Evolutionary conservation across 2,888 invertebrate genomes (phyloP).

Genomic region (Galerucella pusilla): DNA sequence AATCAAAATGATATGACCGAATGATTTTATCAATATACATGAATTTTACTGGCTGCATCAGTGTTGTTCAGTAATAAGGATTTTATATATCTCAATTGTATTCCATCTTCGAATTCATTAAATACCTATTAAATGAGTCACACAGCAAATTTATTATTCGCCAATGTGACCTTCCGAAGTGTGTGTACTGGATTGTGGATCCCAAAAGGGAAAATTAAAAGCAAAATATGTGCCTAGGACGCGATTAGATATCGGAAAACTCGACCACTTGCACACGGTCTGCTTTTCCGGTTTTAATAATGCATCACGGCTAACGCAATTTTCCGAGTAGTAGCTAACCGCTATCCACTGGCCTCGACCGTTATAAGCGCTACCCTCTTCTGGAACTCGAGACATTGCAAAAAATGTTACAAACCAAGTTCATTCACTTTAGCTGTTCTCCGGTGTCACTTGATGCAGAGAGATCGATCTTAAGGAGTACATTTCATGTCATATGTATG

Average conservation of each 20-base stretch:
- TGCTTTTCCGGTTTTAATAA: slow-evolving; percentile 32
- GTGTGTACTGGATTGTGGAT: slow-evolving; percentile 29
- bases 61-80: too few relatives aligned
- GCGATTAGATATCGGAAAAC: slow-evolving; percentile 27
- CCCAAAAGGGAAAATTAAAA: slow-evolving; percentile 28
- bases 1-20: too few relatives aligned
- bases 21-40: too few relatives aligned
- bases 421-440: slow-evolving; percentile 4
- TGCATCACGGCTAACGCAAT: slow-evolving; percentile 33
- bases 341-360: background rate
- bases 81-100: too few relatives aligned
- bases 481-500: too few relatives aligned
- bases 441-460: background rate
- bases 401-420: slow-evolving; percentile 4
- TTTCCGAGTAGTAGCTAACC: slow-evolving; percentile 31
- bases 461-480: background rate
- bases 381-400: background rate
- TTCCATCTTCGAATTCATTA: too few relatives aligned
- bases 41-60: too few relatives aligned
- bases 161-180: background rate
- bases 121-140: too few relatives aligned
- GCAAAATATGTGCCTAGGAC: slow-evolving; percentile 29
- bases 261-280: slow-evolving; percentile 28
- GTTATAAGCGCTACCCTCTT: background rate
- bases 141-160: too few relatives aligned